These are phyloP conservation scores for Harpegnathos saltator DNA, from an alignment of 1,140 invertebrate species.

Conservation along the genomic window DNA sequence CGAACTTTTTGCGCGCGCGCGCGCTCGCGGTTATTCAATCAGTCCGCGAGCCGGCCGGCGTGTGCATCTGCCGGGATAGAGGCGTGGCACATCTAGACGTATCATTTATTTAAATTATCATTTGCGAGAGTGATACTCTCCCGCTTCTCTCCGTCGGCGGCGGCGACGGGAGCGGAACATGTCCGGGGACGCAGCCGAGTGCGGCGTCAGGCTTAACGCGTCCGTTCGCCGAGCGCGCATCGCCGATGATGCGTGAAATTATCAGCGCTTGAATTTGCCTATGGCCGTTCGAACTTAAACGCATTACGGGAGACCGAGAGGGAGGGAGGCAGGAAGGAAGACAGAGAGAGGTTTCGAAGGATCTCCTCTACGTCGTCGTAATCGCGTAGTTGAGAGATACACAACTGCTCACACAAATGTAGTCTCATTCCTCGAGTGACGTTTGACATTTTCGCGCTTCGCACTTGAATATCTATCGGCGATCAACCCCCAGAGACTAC, in stretches of 20 bases:
- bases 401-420: not conserved
- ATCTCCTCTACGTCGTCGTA: constrained; percentile 12
- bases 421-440: too few species aligned
- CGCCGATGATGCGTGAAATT: constrained; percentile 47
- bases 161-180: too few species aligned
- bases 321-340: not conserved
- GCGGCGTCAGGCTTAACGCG: constrained; percentile 52
- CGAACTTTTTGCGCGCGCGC: constrained; percentile 18
- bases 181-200: constrained; percentile 43
- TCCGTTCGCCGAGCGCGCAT: constrained; percentile 12
- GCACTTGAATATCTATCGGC: too few species aligned
- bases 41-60: constrained; percentile 22
- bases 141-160: too few species aligned
- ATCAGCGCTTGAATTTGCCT: constrained; percentile 38
- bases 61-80: constrained; percentile 32
- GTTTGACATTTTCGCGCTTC: too few species aligned
- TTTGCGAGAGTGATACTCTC: constrained; percentile 48
- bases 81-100: constrained; percentile 48
- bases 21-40: constrained; percentile 29
- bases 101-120: constrained; percentile 69
- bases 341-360: not conserved
- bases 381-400: not conserved
- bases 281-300: constrained; percentile 16
- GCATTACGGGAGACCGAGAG: not conserved
- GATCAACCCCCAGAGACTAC: too few species aligned